phyloP scores from a whole-genome alignment of 2,113 vertebrate species.

The Vimba vimba region DNA sequence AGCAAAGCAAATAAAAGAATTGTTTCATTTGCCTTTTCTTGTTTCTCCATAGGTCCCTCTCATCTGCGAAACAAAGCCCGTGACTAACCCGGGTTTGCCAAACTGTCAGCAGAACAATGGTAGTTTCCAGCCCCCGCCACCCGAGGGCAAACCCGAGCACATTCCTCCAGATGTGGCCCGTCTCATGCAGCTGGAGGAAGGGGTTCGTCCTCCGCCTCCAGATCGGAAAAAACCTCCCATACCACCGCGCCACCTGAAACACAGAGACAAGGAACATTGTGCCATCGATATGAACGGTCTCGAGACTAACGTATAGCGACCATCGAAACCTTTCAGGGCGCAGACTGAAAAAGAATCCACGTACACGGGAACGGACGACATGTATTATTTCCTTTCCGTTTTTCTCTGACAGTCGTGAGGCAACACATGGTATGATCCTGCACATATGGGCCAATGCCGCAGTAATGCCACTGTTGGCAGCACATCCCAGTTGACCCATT shows the following conservation, averaged over 20 bases:
- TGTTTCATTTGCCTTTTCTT: neutral
- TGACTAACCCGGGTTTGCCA: slow-evolving; percentile 81
- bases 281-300: slow-evolving; percentile 93
- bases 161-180: slow-evolving; percentile 76
- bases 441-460: slow-evolving; percentile 2
- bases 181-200: slow-evolving; percentile 86
- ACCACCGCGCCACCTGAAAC: slow-evolving; percentile 77
- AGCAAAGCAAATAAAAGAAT: neutral
- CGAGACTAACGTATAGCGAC: slow-evolving; percentile 82
- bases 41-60: slow-evolving; percentile 77
- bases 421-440: neutral
- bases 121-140: slow-evolving; percentile 70
- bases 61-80: slow-evolving; percentile 87
- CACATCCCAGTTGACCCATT: slow-evolving; percentile 7
- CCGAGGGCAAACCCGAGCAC: slow-evolving; percentile 78
- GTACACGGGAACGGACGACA: neutral
- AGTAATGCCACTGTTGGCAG: slow-evolving; percentile 18
- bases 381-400: neutral
- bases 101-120: slow-evolving; percentile 91
- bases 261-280: slow-evolving; percentile 83
- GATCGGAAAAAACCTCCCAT: slow-evolving; percentile 77
- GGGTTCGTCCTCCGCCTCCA: slow-evolving; percentile 61
- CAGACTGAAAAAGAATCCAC: neutral
- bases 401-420: neutral
- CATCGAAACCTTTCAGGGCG: neutral